phyloP scores from a whole-genome alignment of 2,797 vertebrate genomes.

The Prionace glauca region DNA sequence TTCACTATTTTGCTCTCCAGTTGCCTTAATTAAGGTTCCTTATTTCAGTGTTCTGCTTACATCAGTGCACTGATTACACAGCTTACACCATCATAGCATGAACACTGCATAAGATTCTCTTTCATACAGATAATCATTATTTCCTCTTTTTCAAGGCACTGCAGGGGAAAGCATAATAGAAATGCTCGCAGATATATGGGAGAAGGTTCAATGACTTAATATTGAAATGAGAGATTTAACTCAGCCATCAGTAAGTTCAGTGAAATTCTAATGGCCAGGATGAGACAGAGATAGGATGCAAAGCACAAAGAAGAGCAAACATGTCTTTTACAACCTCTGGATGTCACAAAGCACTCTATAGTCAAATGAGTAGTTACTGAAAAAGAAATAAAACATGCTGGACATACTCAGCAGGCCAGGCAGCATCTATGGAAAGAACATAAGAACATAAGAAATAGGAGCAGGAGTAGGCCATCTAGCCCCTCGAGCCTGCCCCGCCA shows the following conservation, averaged over 20 bases:
- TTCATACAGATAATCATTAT: not conserved
- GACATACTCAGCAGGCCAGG: not conserved
- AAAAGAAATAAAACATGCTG: not conserved
- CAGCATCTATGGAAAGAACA: not conserved
- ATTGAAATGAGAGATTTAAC: not conserved
- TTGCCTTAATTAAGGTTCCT: not conserved
- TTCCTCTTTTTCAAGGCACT: not conserved
- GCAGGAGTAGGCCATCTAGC: too few species aligned
- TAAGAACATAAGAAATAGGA: too few species aligned
- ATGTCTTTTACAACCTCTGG: not conserved
- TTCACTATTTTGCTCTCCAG: not conserved
- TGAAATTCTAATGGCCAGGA: not conserved
- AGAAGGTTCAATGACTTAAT: not conserved
- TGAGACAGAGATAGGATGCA: not conserved
- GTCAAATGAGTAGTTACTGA: not conserved
- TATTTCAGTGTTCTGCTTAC: constrained; percentile 5
- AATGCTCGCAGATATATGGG: not conserved
- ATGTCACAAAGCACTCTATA: not conserved
- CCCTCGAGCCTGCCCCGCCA: too few species aligned
- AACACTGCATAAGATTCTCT: not conserved
- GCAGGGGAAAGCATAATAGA: not conserved
- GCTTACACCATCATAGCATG: not conserved
- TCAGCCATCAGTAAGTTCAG: not conserved
- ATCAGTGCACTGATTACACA: not conserved
- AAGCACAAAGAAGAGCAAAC: not conserved